These are phyloP conservation scores for Spialia ferax DNA, from an alignment of 2,888 invertebrate species.

Conservation along the genomic window DNA sequence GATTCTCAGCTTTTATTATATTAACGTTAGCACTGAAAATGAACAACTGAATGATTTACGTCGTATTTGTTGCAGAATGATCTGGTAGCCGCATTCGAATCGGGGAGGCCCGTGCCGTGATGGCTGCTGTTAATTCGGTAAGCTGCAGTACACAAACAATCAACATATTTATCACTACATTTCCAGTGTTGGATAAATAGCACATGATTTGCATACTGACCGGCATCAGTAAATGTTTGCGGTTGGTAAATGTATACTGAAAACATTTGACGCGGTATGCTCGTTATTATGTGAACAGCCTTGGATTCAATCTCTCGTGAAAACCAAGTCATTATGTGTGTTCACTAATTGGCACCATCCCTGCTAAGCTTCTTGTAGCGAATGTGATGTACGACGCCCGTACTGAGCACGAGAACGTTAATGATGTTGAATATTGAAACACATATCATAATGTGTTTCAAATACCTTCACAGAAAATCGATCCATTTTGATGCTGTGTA, in stretches of 20 bases:
- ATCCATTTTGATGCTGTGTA: not conserved
- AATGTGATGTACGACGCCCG: conserved; percentile 33
- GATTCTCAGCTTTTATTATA: not conserved
- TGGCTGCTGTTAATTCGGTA: conserved; percentile 90
- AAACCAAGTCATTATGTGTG: conserved; percentile 60
- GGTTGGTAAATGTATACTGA: conserved; percentile 11
- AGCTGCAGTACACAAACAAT: conserved; percentile 56
- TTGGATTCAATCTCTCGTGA: conserved; percentile 59
- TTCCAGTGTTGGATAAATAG: conserved; percentile 15
- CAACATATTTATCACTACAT: conserved; percentile 5
- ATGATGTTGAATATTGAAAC: conserved; percentile 22
- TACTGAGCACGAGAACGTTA: conserved; percentile 29
- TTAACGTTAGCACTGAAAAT: not conserved
- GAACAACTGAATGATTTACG: conserved; percentile 36
- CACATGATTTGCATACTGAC: conserved; percentile 18
- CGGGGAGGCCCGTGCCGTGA: conserved; percentile 70
- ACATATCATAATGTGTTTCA: not conserved
- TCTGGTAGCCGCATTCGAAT: conserved; percentile 56
- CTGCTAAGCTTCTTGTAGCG: conserved; percentile 54
- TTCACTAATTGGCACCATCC: conserved; percentile 71
- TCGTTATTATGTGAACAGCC: conserved; percentile 17
- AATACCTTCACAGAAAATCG: not conserved
- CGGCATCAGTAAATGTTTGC: conserved; percentile 21
- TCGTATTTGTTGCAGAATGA: conserved; percentile 76
- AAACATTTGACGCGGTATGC: conserved; percentile 18